Evolutionary conservation across 1,140 invertebrate species (phyloP).

Genomic region (Harlomillsia oculata): DNA sequence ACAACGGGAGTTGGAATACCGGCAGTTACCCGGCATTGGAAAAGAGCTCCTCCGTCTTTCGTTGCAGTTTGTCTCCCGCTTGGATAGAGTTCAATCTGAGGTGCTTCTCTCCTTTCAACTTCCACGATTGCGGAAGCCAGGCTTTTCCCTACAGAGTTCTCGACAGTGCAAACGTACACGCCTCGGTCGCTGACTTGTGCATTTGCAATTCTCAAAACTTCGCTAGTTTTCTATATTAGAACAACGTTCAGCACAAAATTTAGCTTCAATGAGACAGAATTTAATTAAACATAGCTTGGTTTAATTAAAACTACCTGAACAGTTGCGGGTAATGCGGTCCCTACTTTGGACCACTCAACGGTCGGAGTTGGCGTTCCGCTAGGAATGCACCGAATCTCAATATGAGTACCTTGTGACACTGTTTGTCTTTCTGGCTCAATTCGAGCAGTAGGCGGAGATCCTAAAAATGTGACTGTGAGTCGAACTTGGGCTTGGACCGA

Average conservation of each 20-base stretch:
- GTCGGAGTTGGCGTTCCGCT: constrained; percentile 56
- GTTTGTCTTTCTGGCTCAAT: constrained; percentile 56
- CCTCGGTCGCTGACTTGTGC: constrained; percentile 65
- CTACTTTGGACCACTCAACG: constrained; percentile 69
- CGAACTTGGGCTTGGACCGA: constrained; percentile 40
- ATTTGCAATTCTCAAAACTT: constrained; percentile 58
- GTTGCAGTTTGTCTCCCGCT: constrained; percentile 50
- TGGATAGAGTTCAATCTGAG: constrained; percentile 67
- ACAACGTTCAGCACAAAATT: not conserved
- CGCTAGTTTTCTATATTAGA: constrained; percentile 45
- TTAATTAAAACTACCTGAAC: constrained; percentile 45
- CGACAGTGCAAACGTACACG: constrained; percentile 47
- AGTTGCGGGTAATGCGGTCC: constrained; percentile 52
- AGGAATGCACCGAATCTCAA: constrained; percentile 62
- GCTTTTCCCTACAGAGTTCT: constrained; percentile 45
- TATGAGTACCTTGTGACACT: constrained; percentile 66
- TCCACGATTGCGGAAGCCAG: constrained; percentile 65
- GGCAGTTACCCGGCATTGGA: constrained; percentile 64
- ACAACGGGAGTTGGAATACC: constrained; percentile 69
- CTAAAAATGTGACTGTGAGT: constrained; percentile 41
- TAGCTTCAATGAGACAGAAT: too few species aligned
- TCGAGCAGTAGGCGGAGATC: constrained; percentile 46
- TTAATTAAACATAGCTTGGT: not conserved
- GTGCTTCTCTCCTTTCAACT: constrained; percentile 76
- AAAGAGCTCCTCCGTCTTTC: constrained; percentile 54